Evolutionary conservation across 2,888 invertebrate species (phyloP).

Genomic region (Prosapia bicincta): DNA sequence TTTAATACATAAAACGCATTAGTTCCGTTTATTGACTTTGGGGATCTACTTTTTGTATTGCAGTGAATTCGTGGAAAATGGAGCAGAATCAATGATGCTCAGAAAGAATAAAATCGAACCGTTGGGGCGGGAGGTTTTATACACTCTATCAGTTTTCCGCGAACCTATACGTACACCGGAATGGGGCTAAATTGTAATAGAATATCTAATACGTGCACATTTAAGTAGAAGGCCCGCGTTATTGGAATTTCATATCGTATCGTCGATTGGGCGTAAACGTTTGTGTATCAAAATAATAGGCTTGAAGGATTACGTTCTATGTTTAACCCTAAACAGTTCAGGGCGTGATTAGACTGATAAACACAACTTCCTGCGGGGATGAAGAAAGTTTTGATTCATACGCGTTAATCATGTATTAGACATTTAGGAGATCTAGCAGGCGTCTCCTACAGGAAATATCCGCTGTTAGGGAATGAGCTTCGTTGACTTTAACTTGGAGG

Average conservation of each 20-base stretch:
- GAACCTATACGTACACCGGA: not conserved
- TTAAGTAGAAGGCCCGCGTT: not conserved
- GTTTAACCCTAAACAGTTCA: too few species aligned
- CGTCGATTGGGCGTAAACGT: too few species aligned
- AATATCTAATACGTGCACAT: not conserved
- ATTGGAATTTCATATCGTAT: not conserved
- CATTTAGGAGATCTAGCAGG: too few species aligned
- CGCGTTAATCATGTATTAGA: too few species aligned
- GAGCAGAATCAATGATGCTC: not conserved
- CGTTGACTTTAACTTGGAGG: too few species aligned
- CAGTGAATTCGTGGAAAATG: not conserved
- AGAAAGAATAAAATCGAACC: not conserved
- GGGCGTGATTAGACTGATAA: too few species aligned
- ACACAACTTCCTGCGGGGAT: too few species aligned
- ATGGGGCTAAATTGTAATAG: not conserved
- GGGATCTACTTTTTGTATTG: not conserved
- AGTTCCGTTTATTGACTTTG: not conserved
- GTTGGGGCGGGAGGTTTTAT: not conserved
- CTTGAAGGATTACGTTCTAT: too few species aligned
- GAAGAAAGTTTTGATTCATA: too few species aligned
- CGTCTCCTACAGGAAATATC: too few species aligned
- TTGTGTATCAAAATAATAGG: too few species aligned
- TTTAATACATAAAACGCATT: not conserved
- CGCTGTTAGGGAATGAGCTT: too few species aligned
- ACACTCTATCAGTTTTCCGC: not conserved